Conservation (phyloP, 2,113 vertebrate species). For the Rutilus rutilus region DNA sequence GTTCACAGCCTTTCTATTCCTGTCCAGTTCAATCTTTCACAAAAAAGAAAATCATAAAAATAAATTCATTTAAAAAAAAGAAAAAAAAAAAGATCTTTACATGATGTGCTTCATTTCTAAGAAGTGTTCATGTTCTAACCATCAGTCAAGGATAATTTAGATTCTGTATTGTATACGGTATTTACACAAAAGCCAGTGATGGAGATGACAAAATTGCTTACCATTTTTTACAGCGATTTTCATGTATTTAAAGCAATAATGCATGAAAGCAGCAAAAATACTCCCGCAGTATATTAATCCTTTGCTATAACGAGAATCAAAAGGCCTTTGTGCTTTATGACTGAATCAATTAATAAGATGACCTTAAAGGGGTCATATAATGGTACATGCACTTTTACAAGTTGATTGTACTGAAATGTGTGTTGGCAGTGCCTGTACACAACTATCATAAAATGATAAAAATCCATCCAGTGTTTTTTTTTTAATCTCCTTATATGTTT, state of each 20-base stretch:
- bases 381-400: no score
- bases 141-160: background rate
- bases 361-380: background rate
- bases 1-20: background rate
- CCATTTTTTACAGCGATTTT: background rate
- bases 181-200: conserved; percentile 1
- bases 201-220: background rate
- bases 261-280: background rate
- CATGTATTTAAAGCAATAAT: background rate
- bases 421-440: no score
- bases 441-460: no score
- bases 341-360: background rate
- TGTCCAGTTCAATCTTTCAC: background rate
- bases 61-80: no score
- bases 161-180: no score
- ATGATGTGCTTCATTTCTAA: background rate
- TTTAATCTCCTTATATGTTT: no score
- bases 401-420: no score
- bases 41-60: background rate
- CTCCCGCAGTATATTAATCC: background rate
- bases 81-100: background rate
- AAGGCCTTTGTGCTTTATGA: background rate
- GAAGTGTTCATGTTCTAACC: background rate
- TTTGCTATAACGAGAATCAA: background rate
- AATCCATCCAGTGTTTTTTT: no score